Base-by-base conservation (phyloP, 2,888 invertebrate species). In the Metopia argyrocephala region DNA sequence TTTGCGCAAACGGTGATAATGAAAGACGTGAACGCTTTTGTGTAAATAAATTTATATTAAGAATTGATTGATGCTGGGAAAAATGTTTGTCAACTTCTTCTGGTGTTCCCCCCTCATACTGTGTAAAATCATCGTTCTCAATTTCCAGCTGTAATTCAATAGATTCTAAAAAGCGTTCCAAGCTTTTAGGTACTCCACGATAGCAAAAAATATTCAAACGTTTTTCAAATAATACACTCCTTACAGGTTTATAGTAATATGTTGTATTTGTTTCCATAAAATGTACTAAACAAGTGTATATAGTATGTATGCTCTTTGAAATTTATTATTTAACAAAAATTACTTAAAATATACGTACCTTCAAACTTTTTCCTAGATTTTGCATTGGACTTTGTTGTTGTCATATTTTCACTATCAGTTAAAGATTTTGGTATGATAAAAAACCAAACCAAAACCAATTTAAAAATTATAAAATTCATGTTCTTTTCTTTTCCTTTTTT, bases 161-260 rank as follows among this genome's bases (percentile, higher is more conserved):
- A 12, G 94, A 94, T 90, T 94, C 94, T 93, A 95, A 95, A 23
- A 94, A 85, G 83, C 93, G 91, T 70, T 94, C 89, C 28, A 95
- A 85, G 76, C 93, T 93, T 87, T 94, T 95, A 0, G 93, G 90
- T 78, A 92, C 93, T 3, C 95, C 95, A 78, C 91, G 90, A 85
- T 94, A 95, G 86, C 96, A 96, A 87, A 93, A 95, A 45, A 95
- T 93, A 76, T 93, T 92, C 21, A 95, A 88, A 9, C 86, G 84
- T 6, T 82, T 84, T 1, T 81, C 62, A 4, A 85, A 15, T 54
- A 50, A 82, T 68, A 87, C 18, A 15, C 79, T 3, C 20, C 31
- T 78, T 12, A 71, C 75, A 2, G 84, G 82, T 15, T 56, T 61
- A 31, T 76, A 82, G 9, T 84, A 65, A 4, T 85, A 76, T 0